Conservation (phyloP, 2,113 vertebrate genomes). For the Tangachromis dhanisi region DNA sequence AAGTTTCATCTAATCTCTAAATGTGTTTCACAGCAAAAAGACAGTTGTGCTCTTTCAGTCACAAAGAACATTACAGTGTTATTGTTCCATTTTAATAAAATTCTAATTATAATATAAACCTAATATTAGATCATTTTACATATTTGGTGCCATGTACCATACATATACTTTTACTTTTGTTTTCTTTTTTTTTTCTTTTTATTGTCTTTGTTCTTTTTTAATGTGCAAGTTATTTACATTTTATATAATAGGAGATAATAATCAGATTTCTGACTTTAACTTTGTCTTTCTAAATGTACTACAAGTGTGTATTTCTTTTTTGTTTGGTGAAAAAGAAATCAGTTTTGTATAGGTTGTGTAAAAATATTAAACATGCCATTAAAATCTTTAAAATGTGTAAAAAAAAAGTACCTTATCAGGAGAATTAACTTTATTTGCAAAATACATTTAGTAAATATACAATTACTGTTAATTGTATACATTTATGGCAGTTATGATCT, state of each 20-base stretch:
- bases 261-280: rapidly evolving
- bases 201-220: not conserved
- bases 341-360: not conserved
- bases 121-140: rapidly evolving
- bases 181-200: not conserved
- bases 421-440: not conserved
- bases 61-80: not conserved
- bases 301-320: not conserved
- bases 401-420: rapidly evolving
- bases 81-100: not conserved
- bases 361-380: rapidly evolving
- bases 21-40: not conserved
- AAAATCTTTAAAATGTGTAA: not conserved
- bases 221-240: not conserved
- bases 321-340: not conserved
- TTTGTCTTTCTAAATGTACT: not conserved
- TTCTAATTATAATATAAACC: rapidly evolving
- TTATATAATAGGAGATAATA: not conserved
- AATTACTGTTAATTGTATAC: rapidly evolving
- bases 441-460: not conserved
- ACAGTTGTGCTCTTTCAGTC: rapidly evolving
- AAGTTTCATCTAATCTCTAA: too few relatives aligned
- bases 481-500: rapidly evolving
- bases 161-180: not conserved
- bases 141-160: not conserved